Evolutionary conservation across 2,113 vertebrate species (phyloP).

Genomic region (Coracopsis vasa): DNA sequence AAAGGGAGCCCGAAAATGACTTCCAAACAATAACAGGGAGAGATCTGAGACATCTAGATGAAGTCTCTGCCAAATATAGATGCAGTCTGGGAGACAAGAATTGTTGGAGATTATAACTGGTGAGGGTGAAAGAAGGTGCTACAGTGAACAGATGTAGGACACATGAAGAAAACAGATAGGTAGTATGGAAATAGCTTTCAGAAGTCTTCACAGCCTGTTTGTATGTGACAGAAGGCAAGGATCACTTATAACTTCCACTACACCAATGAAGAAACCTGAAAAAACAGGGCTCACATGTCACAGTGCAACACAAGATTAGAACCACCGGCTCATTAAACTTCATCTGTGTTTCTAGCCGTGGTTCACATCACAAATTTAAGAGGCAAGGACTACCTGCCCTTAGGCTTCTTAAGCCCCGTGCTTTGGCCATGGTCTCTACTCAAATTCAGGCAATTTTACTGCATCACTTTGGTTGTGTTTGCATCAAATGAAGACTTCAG

Average conservation of each 20-base stretch:
- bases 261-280: background rate
- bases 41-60: background rate
- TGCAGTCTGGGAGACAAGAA: background rate
- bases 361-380: background rate
- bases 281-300: background rate
- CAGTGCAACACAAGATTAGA: background rate
- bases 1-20: background rate
- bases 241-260: background rate
- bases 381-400: background rate
- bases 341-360: background rate
- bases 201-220: background rate
- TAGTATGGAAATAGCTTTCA: background rate
- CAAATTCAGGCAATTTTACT: background rate
- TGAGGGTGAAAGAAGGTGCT: background rate
- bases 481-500: background rate
- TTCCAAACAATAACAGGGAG: background rate
- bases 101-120: background rate
- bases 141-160: background rate
- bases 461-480: background rate
- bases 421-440: background rate
- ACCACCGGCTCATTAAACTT: background rate
- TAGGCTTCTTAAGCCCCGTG: background rate
- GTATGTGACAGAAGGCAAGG: background rate
- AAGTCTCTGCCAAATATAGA: background rate
- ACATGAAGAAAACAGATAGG: background rate